Evolutionary conservation across 2,113 vertebrate genomes (phyloP).

Genomic region (Elanus axillaris): DNA sequence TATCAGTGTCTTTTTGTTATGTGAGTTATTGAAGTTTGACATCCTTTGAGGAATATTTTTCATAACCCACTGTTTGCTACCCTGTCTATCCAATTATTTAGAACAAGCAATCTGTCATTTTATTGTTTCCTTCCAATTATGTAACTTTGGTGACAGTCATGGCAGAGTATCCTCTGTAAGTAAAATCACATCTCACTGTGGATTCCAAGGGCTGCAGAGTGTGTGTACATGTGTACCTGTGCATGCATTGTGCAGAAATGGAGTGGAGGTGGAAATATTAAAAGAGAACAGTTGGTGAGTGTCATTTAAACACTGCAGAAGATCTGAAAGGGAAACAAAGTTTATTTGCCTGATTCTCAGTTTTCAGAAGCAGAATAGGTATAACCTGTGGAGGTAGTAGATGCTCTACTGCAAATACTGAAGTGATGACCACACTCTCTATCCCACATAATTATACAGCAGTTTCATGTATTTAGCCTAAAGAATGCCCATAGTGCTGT

Average conservation of each 20-base stretch:
- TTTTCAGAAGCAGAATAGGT: background rate
- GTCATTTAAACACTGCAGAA: background rate
- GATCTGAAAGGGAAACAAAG: background rate
- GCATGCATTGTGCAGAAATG: background rate
- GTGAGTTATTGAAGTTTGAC: conserved; percentile 62
- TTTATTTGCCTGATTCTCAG: background rate
- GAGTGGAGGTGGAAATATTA: background rate
- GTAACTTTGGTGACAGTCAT: conserved; percentile 63
- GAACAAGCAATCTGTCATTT: conserved; percentile 76
- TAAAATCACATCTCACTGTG: background rate
- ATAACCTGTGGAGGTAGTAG: background rate
- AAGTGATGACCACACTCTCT: background rate
- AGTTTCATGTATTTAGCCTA: background rate
- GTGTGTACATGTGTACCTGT: background rate
- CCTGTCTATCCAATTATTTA: conserved; percentile 70
- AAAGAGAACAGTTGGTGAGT: background rate
- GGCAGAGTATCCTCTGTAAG: conserved; percentile 49
- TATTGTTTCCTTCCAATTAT: conserved; percentile 71
- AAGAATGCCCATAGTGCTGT: background rate
- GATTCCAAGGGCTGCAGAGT: background rate
- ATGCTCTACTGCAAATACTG: background rate
- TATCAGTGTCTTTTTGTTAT: conserved; percentile 60
- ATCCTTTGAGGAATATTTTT: conserved; percentile 69
- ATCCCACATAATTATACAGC: background rate
- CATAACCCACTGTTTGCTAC: conserved; percentile 62